Conservation (phyloP, 2,113 vertebrate genomes). For the Chaetodon auriga region DNA sequence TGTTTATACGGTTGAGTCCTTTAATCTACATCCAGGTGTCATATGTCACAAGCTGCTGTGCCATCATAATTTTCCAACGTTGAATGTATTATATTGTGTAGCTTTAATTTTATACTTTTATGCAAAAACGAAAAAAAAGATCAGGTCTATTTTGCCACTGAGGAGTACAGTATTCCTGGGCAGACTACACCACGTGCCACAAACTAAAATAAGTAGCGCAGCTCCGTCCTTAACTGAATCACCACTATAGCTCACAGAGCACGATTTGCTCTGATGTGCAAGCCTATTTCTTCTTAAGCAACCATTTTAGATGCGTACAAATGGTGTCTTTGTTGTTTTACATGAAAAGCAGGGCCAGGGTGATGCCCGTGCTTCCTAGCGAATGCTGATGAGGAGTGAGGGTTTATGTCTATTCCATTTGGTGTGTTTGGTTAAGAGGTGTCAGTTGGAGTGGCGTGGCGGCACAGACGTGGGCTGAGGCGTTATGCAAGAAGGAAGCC, state of each 20-base stretch:
- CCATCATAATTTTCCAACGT: background rate
- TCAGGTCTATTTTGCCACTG: background rate
- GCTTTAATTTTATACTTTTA: conserved; percentile 12
- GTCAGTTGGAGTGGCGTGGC: conserved; percentile 72
- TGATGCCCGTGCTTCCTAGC: conserved; percentile 46
- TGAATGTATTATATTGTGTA: background rate
- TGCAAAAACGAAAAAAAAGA: background rate
- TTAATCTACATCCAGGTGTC: background rate
- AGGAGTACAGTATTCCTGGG: background rate
- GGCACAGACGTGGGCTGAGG: conserved; percentile 64
- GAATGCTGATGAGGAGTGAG: conserved; percentile 78
- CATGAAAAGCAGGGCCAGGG: conserved; percentile 67
- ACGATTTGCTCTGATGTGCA: conserved; percentile 56
- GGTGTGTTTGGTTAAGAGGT: conserved; percentile 72
- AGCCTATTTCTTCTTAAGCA: conserved; percentile 62
- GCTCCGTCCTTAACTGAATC: conserved; percentile 25
- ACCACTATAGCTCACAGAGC: conserved; percentile 41
- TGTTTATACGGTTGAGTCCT: background rate
- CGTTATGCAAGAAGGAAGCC: conserved; percentile 71
- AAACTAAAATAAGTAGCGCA: conserved; percentile 26
- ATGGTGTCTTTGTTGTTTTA: conserved; percentile 75
- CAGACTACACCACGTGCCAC: conserved; percentile 16
- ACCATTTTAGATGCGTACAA: conserved; percentile 72
- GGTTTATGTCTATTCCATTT: conserved; percentile 68
- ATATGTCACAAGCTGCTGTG: background rate